Evolutionary conservation across 2,113 vertebrate genomes (phyloP).

Genomic region (Urocynchramus pylzowi): DNA sequence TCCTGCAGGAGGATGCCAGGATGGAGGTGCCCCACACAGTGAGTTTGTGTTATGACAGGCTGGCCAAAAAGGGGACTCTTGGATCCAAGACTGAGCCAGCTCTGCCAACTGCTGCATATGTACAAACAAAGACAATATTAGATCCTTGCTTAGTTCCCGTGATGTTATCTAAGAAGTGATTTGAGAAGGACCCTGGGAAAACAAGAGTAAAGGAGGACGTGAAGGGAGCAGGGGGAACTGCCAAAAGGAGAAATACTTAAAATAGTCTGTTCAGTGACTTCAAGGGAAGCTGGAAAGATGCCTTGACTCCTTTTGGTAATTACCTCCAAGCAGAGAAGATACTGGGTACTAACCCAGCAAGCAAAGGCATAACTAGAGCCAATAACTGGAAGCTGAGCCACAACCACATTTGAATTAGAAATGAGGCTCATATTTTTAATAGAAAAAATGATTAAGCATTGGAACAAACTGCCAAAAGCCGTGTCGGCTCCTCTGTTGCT

Average conservation of each 20-base stretch:
- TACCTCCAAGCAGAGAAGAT: neutral
- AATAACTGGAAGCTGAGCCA: slow-evolving; percentile 20
- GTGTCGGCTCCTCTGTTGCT: neutral
- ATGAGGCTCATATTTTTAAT: slow-evolving; percentile 56
- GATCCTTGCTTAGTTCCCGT: neutral
- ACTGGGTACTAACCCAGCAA: slow-evolving; percentile 14
- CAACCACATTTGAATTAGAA: slow-evolving; percentile 45
- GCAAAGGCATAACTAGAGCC: slow-evolving; percentile 24
- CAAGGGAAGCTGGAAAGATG: slow-evolving; percentile 22
- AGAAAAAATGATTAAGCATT: slow-evolving; percentile 59
- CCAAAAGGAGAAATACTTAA: neutral
- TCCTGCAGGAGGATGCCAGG: neutral
- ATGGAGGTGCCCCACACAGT: neutral
- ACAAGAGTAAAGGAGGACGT: neutral
- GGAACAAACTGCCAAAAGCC: slow-evolving; percentile 46
- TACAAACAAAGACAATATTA: neutral
- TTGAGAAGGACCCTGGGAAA: neutral
- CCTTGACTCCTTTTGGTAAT: slow-evolving; percentile 20
- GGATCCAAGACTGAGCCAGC: neutral
- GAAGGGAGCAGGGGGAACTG: neutral
- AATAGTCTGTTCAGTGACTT: slow-evolving; percentile 9
- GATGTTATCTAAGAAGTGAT: neutral
- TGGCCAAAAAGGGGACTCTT: neutral
- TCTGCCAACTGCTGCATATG: neutral
- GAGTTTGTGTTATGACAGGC: neutral